phyloP scores from a whole-genome alignment of 2,113 vertebrate species.

The Ophiodon elongatus region DNA sequence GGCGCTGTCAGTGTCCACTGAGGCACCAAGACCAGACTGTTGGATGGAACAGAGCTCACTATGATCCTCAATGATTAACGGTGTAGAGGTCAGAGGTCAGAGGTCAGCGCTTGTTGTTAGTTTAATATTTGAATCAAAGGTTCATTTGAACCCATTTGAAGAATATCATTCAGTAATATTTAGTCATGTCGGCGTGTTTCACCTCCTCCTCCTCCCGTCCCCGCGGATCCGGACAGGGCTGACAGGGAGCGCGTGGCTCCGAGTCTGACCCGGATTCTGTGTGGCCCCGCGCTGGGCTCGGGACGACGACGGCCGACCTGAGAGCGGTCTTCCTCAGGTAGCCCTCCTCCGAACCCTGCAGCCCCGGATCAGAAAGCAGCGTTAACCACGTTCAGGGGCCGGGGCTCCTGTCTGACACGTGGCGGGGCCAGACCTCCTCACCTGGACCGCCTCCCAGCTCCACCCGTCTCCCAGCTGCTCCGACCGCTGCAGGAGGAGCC shows the following conservation, averaged over 20 bases:
- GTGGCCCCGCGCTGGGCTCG: background rate
- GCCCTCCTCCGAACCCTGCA: conserved; percentile 78
- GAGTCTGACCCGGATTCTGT: background rate
- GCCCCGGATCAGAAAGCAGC: background rate
- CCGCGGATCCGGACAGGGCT: background rate
- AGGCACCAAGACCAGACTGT: background rate
- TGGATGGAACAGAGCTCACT: background rate
- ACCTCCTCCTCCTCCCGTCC: conserved; percentile 30
- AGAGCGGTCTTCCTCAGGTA: conserved; percentile 82
- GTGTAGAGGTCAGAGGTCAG: background rate
- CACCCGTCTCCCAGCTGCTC: conserved; percentile 89
- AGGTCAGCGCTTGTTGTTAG: background rate
- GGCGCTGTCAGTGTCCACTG: background rate
- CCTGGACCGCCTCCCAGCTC: conserved; percentile 90
- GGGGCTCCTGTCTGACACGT: background rate
- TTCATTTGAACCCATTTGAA: background rate
- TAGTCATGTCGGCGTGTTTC: background rate
- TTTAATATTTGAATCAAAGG: background rate
- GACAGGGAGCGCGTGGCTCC: background rate
- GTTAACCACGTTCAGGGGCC: background rate
- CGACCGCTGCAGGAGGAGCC: conserved; percentile 87
- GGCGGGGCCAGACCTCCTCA: conserved; percentile 45
- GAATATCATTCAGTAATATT: background rate
- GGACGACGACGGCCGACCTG: conserved; percentile 46
- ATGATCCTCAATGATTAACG: background rate